Evolutionary conservation across 2,888 invertebrate genomes (phyloP), one percentile per base, ranked within the genome.

Genomic region (Paralinhomoeus sp.): DNA sequence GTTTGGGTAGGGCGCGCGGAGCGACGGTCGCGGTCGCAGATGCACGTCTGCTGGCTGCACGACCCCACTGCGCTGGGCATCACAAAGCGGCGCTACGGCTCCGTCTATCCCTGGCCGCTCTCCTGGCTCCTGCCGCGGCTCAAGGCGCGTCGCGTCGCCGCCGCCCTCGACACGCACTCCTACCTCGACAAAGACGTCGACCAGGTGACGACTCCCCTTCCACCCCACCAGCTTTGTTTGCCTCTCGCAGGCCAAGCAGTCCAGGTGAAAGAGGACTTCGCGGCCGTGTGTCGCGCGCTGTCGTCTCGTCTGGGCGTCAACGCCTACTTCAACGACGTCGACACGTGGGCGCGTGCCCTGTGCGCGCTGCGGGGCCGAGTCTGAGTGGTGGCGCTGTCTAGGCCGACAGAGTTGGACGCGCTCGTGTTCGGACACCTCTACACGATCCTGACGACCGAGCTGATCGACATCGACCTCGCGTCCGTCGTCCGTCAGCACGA

Each of bases 371-470:
- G n/a, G n/a, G n/a, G n/a, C n/a, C n/a, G n/a, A n/a, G n/a, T n/a
- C n/a, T n/a, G n/a, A n/a, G n/a, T 43, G 22, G 5, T 37, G 35
- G 41, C 54, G 48, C 48, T 55, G 65, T 69, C 53, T 70, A 81
- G 81, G 43, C 87, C 89, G 1, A 85, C 85, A 27, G 91, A 93
- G 66, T 68, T 91, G 49, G 93, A 97, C 66, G 91, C 91, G 2
- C 67, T 93, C 33, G 81, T 85, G 0, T 97, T 89, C 70, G 93
- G 39, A 3, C 24, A 39, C n/a, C 39, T 39, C n/a, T 93, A 80
- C 67, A 80, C 84, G 0, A 77, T 93, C 52, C 69, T 91, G 47
- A 89, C 89, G 9, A 87, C 84, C 5, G 74, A 78, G 2, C 68
- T 91, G 36, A 83, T 85, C 0, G 78, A 78, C 58, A 76, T 77